These are phyloP conservation scores for Palythoa heliodiscus DNA, from an alignment of 92 coral and sea anemone genomes.

Conservation along the genomic window DNA sequence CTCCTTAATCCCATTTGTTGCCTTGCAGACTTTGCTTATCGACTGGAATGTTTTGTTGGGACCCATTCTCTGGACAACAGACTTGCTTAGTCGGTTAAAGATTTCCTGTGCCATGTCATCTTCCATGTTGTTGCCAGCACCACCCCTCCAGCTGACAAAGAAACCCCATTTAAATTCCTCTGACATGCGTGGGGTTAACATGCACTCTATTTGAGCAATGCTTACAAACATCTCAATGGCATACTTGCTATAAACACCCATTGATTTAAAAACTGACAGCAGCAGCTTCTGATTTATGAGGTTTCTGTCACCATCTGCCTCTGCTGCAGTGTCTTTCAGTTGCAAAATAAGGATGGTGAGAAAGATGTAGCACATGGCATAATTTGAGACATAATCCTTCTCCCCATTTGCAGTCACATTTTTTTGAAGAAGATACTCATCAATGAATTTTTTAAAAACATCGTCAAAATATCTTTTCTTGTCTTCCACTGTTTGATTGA, in stretches of 20 bases:
- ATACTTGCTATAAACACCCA: conserved; percentile 69
- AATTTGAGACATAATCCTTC: conserved; percentile 44
- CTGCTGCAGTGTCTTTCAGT: conserved; percentile 81
- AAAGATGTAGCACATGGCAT: conserved; percentile 72
- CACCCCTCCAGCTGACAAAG: conserved; percentile 73
- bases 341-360: conserved; percentile 65
- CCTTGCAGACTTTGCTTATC: conserved; percentile 67
- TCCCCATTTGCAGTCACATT: not conserved
- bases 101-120: conserved; percentile 61
- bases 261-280: conserved; percentile 67
- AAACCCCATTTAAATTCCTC: conserved; percentile 72
- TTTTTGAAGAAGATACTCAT: conserved; percentile 44
- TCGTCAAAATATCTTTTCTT: conserved; percentile 53
- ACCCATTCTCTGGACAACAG: conserved; percentile 58
- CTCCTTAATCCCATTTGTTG: conserved; percentile 52
- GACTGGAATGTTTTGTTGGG: conserved; percentile 61
- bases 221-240: conserved; percentile 71
- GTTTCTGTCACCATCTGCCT: conserved; percentile 76
- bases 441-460: conserved; percentile 44
- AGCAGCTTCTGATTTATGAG: conserved; percentile 70
- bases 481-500: conserved; percentile 16
- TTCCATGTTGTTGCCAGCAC: conserved; percentile 63
- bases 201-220: conserved; percentile 63
- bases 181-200: conserved; percentile 51
- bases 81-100: conserved; percentile 43